Evolutionary conservation across 2,797 vertebrate species (phyloP).

Genomic region (Margarornis squamiger): DNA sequence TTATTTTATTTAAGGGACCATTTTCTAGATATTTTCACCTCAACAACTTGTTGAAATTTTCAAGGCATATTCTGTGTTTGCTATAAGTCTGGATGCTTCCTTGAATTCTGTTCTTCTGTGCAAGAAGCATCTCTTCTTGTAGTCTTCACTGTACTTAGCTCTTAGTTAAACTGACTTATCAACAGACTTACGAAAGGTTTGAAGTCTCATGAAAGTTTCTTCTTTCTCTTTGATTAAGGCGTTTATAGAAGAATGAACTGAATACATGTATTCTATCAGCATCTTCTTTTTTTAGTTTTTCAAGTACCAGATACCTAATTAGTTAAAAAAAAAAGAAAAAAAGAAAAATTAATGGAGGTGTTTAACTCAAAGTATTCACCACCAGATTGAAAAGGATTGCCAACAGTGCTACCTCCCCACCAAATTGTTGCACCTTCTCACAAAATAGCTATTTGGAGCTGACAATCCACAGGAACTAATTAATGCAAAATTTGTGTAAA

Average conservation of each 20-base stretch:
- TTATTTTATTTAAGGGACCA: neutral
- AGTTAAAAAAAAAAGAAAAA: neutral
- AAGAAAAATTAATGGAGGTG: neutral
- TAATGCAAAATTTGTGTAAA: neutral
- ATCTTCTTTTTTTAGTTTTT: constrained; percentile 92
- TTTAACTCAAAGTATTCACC: neutral
- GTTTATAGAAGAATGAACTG: constrained; percentile 98
- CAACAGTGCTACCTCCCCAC: neutral
- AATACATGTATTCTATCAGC: constrained; percentile 94
- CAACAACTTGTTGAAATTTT: neutral
- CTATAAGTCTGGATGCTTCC: neutral
- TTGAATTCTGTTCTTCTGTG: neutral
- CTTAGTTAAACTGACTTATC: neutral
- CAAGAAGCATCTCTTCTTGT: neutral
- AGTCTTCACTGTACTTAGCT: neutral
- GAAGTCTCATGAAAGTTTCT: constrained; percentile 84
- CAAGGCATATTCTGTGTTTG: neutral
- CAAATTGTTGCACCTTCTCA: neutral
- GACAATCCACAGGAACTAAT: neutral
- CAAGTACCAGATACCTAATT: constrained; percentile 92
- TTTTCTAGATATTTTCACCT: neutral
- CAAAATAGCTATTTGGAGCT: neutral
- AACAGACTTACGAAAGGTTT: constrained; percentile 88
- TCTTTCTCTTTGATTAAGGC: constrained; percentile 95
- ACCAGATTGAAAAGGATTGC: neutral